These are phyloP conservation scores for Altica lythri DNA, from an alignment of 2,888 invertebrate genomes.

Conservation along the genomic window DNA sequence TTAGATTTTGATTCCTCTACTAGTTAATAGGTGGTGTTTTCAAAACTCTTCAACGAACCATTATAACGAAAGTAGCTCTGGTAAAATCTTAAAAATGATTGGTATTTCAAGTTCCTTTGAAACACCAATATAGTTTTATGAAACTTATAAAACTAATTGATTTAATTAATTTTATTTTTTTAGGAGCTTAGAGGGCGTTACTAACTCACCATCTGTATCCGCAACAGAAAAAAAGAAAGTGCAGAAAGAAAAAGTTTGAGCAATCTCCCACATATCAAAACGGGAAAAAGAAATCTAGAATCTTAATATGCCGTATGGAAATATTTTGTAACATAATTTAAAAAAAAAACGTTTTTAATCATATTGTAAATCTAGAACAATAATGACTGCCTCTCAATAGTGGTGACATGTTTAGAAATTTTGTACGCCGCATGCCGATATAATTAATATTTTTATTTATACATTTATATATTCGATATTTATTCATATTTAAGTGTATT, in stretches of 20 bases:
- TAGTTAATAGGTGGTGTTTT: too few relatives aligned
- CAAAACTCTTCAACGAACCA: too few relatives aligned
- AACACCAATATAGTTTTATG: too few relatives aligned
- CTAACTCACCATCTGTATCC: conserved; percentile 18
- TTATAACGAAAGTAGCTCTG: too few relatives aligned
- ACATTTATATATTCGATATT: conserved; percentile 16
- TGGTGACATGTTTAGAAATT: conserved; percentile 33
- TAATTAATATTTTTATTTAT: conserved; percentile 14
- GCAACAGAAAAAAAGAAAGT: conserved; percentile 28
- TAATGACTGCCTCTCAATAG: conserved; percentile 43
- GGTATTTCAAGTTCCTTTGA: too few relatives aligned
- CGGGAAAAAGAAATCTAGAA: conserved; percentile 41
- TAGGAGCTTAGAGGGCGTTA: conserved; percentile 37
- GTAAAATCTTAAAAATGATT: too few relatives aligned
- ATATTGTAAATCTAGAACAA: conserved; percentile 39
- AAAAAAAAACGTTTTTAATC: conserved; percentile 44
- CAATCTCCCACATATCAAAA: conserved; percentile 52
- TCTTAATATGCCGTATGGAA: too few relatives aligned
- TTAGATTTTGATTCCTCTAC: too few relatives aligned
- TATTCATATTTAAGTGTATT: conserved; percentile 15
- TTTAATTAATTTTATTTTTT: conserved; percentile 4
- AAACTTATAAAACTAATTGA: conserved; percentile 1
- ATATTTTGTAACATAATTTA: conserved; percentile 48
- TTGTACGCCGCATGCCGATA: conserved; percentile 2
- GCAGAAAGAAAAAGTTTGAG: conserved; percentile 45